These are phyloP conservation scores for honey bee (Apis mellifera) DNA, from an alignment of 1,140 invertebrate species.

Conservation along the genomic window DNA sequence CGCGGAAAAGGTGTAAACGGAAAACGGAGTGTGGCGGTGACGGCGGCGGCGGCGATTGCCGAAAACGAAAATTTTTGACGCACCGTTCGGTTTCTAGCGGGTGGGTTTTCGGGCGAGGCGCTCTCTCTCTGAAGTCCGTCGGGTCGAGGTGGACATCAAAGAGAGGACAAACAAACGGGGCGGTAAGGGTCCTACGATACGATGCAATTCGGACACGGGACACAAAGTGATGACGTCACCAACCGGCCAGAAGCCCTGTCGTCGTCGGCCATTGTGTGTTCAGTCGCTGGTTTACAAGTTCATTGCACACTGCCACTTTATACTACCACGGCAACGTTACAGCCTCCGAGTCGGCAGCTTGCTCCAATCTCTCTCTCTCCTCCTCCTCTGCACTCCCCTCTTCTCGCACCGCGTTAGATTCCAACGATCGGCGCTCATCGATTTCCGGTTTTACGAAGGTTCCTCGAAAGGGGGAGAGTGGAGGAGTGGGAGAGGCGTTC, in stretches of 20 bases:
- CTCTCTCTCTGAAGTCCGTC: conserved; percentile 63
- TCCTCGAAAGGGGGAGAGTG: too few species aligned
- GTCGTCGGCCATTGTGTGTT: conserved; percentile 72
- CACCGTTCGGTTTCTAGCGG: conserved; percentile 39
- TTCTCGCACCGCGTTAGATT: background rate
- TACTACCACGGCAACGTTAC: conserved; percentile 57
- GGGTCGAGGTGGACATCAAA: conserved; percentile 71
- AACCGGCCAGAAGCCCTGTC: conserved; percentile 70
- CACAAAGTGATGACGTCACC: conserved; percentile 76
- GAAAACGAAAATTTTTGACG: conserved; percentile 58
- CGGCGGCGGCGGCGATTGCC: background rate
- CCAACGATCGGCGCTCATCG: background rate
- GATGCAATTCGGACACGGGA: conserved; percentile 74
- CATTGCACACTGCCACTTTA: conserved; percentile 71
- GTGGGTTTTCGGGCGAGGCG: conserved; percentile 32
- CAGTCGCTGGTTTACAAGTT: conserved; percentile 74
- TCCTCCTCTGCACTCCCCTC: background rate
- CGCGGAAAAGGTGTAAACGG: background rate
- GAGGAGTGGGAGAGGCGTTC: too few species aligned
- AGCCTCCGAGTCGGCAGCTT: conserved; percentile 45
- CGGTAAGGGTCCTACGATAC: conserved; percentile 68
- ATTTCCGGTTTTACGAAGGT: background rate
- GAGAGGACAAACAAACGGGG: conserved; percentile 73
- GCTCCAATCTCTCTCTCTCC: conserved; percentile 28
- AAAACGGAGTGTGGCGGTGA: background rate